Conservation (phyloP, 35 echinoderm and acorn worm species). For the Apostichopus parvimensis region DNA sequence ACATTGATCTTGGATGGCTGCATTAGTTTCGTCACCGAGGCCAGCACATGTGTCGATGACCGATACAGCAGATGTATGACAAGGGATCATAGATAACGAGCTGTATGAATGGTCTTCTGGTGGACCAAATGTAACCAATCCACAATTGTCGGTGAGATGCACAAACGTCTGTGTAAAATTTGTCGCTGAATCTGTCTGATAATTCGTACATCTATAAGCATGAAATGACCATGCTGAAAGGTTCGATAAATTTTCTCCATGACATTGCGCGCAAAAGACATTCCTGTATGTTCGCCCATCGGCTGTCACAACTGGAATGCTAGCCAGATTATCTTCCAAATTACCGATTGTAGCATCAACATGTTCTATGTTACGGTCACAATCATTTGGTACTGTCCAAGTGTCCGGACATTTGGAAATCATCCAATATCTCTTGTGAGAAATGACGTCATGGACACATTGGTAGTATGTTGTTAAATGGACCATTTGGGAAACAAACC, state of each 20-base stretch:
- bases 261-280: conserved; percentile 33
- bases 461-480: not conserved
- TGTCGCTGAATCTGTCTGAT: no score
- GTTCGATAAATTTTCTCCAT: not conserved
- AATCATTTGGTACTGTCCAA: conserved; percentile 20
- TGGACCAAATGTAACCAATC: not conserved
- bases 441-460: conserved; percentile 8
- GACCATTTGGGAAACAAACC: not conserved
- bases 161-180: no score
- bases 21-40: not conserved
- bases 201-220: not conserved
- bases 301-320: not conserved
- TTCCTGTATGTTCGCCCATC: conserved; percentile 26
- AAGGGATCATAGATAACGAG: conserved; percentile 1
- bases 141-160: no score
- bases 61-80: not conserved
- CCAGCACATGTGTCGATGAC: not conserved
- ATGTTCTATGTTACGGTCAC: not conserved
- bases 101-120: not conserved
- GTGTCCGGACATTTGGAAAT: conserved; percentile 37
- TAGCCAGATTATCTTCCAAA: not conserved
- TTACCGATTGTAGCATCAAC: not conserved
- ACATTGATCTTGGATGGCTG: not conserved
- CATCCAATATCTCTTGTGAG: conserved; percentile 26
- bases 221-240: conserved; percentile 1